Conservation (phyloP, 2,113 vertebrate species). For the Sebastes fasciatus region DNA sequence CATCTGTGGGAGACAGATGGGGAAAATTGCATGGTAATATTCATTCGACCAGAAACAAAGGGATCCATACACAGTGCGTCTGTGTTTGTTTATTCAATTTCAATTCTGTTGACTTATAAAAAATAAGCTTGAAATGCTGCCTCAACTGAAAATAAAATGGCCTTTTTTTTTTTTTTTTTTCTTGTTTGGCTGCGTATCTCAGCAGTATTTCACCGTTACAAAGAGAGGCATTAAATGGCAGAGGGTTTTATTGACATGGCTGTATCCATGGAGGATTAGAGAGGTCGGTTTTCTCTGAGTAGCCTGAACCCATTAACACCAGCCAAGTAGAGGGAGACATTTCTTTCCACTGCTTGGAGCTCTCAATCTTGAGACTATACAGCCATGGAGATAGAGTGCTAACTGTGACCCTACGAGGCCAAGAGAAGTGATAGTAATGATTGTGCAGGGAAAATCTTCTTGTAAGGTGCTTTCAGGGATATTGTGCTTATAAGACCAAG, state of each 20-base stretch:
- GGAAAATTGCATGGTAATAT: conserved; percentile 37
- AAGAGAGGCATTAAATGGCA: conserved; percentile 68
- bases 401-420: conserved; percentile 13
- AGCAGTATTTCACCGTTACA: conserved; percentile 69
- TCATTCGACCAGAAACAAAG: conserved; percentile 40
- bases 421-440: conserved; percentile 24
- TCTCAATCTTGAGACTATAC: conserved; percentile 18
- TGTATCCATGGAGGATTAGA: conserved; percentile 72
- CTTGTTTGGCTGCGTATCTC: conserved; percentile 44
- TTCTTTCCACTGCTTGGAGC: conserved; percentile 52
- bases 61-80: conserved; percentile 29
- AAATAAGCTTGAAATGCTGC: conserved; percentile 34
- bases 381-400: conserved; percentile 21
- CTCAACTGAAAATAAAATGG: conserved; percentile 54
- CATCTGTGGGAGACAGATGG: conserved; percentile 31
- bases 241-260: conserved; percentile 75
- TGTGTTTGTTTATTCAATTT: conserved; percentile 58
- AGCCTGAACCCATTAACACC: conserved; percentile 74
- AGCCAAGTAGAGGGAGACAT: conserved; percentile 59
- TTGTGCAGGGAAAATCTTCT: conserved; percentile 21
- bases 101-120: conserved; percentile 47
- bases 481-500: background rate
- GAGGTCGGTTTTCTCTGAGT: conserved; percentile 69
- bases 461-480: conserved; percentile 11
- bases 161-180: conserved; percentile 55